Percentiles rank a stretch among this genome's conserved stretches.
Conservation (phyloP, 2,113 vertebrate genomes). For the Terrapene triunguis region DNA sequence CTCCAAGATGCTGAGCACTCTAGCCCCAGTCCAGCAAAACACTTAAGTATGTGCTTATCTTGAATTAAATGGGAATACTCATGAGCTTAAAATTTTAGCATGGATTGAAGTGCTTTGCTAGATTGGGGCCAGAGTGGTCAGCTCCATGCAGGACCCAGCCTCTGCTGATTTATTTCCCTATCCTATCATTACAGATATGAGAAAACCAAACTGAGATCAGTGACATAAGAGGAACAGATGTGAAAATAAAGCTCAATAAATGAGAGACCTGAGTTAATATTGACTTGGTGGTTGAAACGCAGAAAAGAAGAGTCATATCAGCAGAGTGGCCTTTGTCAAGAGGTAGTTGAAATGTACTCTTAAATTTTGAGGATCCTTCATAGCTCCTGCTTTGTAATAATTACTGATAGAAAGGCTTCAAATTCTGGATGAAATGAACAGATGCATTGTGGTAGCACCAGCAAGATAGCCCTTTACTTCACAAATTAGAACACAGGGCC, state of each 20-base stretch:
- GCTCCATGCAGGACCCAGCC: background rate
- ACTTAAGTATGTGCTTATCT: background rate
- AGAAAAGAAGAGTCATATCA: background rate
- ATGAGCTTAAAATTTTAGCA: background rate
- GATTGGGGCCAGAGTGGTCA: background rate
- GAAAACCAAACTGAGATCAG: background rate
- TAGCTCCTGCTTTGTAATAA: background rate
- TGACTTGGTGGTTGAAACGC: background rate
- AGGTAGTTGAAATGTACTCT: background rate
- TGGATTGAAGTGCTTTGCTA: background rate
- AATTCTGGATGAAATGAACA: background rate
- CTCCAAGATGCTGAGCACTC: background rate
- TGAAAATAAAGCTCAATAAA: background rate
- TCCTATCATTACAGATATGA: background rate
- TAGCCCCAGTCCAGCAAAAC: background rate
- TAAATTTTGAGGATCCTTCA: background rate
- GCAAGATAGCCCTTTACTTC: background rate
- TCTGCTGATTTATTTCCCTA: background rate
- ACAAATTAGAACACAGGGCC: background rate
- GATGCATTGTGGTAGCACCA: background rate
- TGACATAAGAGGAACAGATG: background rate
- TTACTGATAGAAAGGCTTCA: background rate
- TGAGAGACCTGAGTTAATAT: background rate
- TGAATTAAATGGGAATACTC: background rate
- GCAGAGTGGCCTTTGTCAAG: background rate